Percentiles rank a stretch among this genome's conserved stretches.
Evolutionary conservation across 2,797 vertebrate genomes (phyloP).

Genomic region (Kryptopterus vitreolus): DNA sequence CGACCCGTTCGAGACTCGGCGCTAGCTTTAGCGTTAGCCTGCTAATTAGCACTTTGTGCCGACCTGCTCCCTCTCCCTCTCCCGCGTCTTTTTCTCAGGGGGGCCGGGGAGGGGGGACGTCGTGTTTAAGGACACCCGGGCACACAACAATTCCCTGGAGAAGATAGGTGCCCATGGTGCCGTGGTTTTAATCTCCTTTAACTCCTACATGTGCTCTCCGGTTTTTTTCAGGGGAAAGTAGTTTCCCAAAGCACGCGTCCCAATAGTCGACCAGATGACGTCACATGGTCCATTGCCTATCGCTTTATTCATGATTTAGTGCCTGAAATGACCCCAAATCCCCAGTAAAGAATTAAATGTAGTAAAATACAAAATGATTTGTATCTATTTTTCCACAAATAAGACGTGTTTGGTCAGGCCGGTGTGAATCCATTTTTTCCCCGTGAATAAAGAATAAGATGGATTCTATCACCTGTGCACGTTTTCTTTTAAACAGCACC

Average conservation of each 20-base stretch:
- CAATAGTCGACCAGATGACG: neutral
- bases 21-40: constrained; percentile 23
- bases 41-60: constrained; percentile 47
- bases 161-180: too few relatives aligned
- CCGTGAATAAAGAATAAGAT: neutral
- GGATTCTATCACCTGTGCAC: too few relatives aligned
- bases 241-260: neutral
- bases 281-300: neutral
- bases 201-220: neutral
- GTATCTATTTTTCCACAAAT: too few relatives aligned
- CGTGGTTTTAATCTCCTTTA: neutral
- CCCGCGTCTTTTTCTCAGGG: constrained; percentile 32
- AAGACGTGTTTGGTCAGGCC: neutral
- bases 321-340: too few relatives aligned
- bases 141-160: neutral
- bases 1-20: neutral
- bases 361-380: too few relatives aligned
- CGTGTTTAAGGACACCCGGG: too few relatives aligned
- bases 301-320: neutral
- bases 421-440: neutral
- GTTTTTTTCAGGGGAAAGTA: neutral
- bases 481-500: too few relatives aligned
- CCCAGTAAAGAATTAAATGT: too few relatives aligned
- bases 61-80: neutral
- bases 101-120: neutral